Evolutionary conservation across 2,113 vertebrate species (phyloP), one percentile per base, ranked within the genome.

Genomic region (Phodopus roborovskii): DNA sequence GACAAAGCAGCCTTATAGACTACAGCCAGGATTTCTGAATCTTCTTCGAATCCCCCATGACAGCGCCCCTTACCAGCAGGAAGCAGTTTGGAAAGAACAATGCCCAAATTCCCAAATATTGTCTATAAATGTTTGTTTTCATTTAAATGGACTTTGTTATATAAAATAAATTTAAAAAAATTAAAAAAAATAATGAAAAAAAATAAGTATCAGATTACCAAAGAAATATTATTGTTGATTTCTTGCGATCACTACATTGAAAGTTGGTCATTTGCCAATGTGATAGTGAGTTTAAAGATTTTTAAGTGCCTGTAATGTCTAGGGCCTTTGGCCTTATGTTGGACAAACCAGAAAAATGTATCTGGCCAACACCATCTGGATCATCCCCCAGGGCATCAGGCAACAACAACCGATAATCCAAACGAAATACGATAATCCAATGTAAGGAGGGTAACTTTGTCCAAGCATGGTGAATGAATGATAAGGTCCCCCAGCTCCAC

Each of bases 211-310:
- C n/a, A n/a, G n/a, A n/a, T n/a, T n/a, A n/a, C n/a, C n/a, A 64
- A 78, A 83, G 5, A 60, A 88, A 33, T 73, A 62, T n/a, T 75
- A 56, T 45, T 68, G 9, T 28, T 81, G 17, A 7, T 90, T 82
- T n/a, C 33, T 22, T 92, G 11, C 36, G 73, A 64, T 79, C 92
- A 62, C 53, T 90, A 87, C 45, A n/a, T 62, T 66, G 58, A 88
- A 26, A 56, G 5, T 70, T 90, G 9, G 17, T 71, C 16, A 70
- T 70, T 78, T 85, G 10, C 19, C 71, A 26, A 17, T 45, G n/a
- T 10, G 33, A 73, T 85, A 53, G 48, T 39, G 26, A 84, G 3
- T 26, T 17, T n/a, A 13, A 62, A 77, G 42, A 1, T 24, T 24
- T 64, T 56, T 75, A 77, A 86, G 24, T 87, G 0, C 12, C 30